Conservation (phyloP, 2,797 vertebrate genomes). For the Octomys mimax region DNA sequence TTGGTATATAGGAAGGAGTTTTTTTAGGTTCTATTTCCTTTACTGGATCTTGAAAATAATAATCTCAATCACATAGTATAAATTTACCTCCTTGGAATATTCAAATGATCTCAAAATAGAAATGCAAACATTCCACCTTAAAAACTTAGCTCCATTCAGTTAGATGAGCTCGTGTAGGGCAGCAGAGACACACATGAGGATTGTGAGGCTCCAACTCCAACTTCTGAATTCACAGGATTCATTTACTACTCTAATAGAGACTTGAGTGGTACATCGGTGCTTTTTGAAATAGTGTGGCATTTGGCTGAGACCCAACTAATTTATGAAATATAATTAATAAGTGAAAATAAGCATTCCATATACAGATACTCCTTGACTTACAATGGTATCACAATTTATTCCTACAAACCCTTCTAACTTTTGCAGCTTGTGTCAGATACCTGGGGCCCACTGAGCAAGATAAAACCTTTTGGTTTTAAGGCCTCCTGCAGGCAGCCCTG, state of each 20-base stretch:
- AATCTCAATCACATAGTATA: background rate
- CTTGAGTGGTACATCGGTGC: background rate
- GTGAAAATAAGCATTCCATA: background rate
- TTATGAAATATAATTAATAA: background rate
- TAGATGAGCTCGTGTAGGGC: background rate
- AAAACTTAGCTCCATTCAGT: background rate
- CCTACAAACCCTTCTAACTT: too few relatives aligned
- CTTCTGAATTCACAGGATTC: background rate
- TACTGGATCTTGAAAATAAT: slow-evolving; percentile 41
- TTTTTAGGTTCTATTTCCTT: background rate
- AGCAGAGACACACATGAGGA: background rate
- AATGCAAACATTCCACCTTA: background rate
- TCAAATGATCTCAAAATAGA: slow-evolving; percentile 27
- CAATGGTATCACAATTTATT: background rate
- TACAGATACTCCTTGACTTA: background rate
- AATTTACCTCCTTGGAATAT: background rate
- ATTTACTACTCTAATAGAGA: background rate
- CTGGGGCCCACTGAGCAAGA: too few relatives aligned
- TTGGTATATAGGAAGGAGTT: background rate
- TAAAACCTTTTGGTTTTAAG: too few relatives aligned
- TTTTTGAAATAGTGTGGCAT: background rate
- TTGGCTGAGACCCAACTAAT: background rate
- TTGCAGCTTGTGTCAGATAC: too few relatives aligned
- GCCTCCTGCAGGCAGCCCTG: too few relatives aligned
- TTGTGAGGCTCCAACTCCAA: background rate